Evolutionary conservation across 2,113 vertebrate species (phyloP).

Genomic region (Falcunculus frontatus): DNA sequence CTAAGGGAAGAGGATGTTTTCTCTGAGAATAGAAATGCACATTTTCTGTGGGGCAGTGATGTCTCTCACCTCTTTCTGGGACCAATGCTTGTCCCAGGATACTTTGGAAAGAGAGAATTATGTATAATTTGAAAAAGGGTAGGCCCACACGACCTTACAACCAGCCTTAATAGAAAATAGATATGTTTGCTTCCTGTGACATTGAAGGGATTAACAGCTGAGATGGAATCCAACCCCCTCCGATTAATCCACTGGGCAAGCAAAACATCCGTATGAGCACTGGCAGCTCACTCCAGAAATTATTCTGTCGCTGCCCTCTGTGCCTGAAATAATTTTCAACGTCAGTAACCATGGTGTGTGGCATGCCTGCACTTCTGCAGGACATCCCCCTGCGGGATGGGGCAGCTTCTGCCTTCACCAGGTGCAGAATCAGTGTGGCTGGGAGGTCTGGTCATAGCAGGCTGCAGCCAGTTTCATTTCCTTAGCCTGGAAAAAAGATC

Average conservation of each 20-base stretch:
- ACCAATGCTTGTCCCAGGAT: background rate
- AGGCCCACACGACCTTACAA: background rate
- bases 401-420: background rate
- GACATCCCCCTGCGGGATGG: rapidly evolving
- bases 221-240: background rate
- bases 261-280: background rate
- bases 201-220: conserved; percentile 1
- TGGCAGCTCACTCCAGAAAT: background rate
- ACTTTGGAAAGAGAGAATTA: background rate
- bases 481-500: background rate
- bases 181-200: background rate
- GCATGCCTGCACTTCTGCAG: background rate
- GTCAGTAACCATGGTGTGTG: background rate
- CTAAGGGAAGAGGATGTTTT: background rate
- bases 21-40: background rate
- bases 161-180: background rate
- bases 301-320: background rate
- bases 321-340: background rate
- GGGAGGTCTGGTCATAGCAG: background rate
- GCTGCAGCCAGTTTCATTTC: background rate
- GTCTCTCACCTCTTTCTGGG: rapidly evolving
- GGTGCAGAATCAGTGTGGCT: rapidly evolving
- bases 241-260: background rate
- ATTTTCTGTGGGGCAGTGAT: background rate
- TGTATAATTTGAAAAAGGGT: background rate